Evolutionary conservation across 2,888 invertebrate species (phyloP).

Genomic region (Ophonus ardosiacus): DNA sequence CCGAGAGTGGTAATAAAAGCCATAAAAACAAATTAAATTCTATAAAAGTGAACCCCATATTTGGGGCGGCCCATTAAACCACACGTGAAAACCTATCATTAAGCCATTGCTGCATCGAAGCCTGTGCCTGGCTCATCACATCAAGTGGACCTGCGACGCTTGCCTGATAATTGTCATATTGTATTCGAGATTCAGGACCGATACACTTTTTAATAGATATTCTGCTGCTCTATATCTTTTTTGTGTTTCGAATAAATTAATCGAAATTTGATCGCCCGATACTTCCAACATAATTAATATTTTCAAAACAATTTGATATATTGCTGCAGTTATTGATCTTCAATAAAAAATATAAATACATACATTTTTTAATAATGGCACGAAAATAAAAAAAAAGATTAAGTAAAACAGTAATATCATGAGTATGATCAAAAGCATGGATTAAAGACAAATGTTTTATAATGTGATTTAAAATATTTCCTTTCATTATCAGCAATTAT

Average conservation of each 20-base stretch:
- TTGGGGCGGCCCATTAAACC: slow-evolving; percentile 75
- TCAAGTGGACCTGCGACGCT: slow-evolving; percentile 11
- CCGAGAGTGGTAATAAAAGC: slow-evolving; percentile 75
- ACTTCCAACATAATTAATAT: neutral
- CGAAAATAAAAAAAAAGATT: no score
- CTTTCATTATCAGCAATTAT: no score
- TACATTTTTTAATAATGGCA: no score
- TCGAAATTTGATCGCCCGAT: slow-evolving; percentile 28
- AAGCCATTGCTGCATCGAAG: slow-evolving; percentile 66
- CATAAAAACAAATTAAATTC: slow-evolving; percentile 77
- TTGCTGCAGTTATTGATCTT: neutral
- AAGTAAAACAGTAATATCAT: no score
- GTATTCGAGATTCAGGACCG: slow-evolving; percentile 48
- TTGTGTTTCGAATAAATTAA: slow-evolving; percentile 56
- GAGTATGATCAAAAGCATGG: no score
- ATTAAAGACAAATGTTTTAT: no score
- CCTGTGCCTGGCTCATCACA: slow-evolving; percentile 2
- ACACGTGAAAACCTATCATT: slow-evolving; percentile 75
- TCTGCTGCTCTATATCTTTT: slow-evolving; percentile 2
- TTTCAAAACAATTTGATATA: neutral
- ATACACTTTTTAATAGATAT: slow-evolving; percentile 55
- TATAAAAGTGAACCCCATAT: slow-evolving; percentile 75
- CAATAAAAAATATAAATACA: neutral
- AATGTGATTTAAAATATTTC: no score
- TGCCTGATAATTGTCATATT: slow-evolving; percentile 60